Conservation (phyloP, 2,888 invertebrate genomes). For the Tridacna crocea region DNA sequence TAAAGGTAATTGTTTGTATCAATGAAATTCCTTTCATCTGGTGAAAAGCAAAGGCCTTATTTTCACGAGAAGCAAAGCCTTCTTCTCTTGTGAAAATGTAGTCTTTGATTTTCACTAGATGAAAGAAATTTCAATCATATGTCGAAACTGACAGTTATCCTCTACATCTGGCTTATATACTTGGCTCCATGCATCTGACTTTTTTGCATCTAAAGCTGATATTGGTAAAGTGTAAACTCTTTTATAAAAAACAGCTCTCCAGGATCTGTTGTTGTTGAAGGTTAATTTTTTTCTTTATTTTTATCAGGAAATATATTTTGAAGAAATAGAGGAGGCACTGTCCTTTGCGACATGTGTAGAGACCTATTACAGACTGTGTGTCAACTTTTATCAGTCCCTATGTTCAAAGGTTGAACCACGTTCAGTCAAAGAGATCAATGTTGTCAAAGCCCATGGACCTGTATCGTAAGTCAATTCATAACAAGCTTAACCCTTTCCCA, state of each 20-base stretch:
- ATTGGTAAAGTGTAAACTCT: no score
- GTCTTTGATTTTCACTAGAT: no score
- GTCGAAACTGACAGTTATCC: no score
- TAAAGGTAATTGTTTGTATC: no score
- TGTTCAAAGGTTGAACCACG: conserved; percentile 27
- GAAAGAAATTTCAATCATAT: no score
- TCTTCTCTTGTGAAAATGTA: no score
- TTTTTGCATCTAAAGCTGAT: no score
- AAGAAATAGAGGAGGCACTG: not conserved
- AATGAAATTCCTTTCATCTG: no score
- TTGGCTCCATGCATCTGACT: no score
- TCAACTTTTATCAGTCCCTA: conserved; percentile 36
- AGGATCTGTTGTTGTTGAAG: not conserved
- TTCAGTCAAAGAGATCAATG: conserved; percentile 12
- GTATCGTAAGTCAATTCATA: conserved; percentile 26
- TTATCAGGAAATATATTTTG: conserved; percentile 35
- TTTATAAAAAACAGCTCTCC: not conserved
- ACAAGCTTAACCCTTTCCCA: not conserved
- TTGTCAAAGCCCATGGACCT: conserved; percentile 35
- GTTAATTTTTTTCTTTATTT: not conserved
- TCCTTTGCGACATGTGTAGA: conserved; percentile 41
- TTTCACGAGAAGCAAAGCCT: no score
- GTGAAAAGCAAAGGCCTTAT: no score
- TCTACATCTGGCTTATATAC: no score
- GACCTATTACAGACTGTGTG: conserved; percentile 25